phyloP scores from a whole-genome alignment of 2,113 vertebrate genomes.

The Procavia capensis region DNA sequence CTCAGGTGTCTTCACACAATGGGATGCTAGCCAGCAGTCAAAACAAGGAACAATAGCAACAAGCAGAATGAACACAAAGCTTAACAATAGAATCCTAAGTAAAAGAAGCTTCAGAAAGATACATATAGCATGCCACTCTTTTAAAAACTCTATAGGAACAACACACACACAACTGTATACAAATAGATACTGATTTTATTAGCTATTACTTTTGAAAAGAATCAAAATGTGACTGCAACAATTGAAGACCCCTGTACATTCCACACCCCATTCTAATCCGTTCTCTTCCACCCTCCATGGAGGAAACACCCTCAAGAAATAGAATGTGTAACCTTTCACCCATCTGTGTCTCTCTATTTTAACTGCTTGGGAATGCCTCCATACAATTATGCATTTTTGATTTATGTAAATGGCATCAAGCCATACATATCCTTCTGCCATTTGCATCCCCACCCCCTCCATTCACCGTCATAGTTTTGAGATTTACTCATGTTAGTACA shows the following conservation, averaged over 20 bases:
- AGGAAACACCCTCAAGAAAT: background rate
- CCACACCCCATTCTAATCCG: background rate
- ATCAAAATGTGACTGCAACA: background rate
- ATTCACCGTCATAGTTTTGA: background rate
- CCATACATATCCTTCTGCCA: background rate
- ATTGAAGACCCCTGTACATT: background rate
- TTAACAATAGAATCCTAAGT: too few relatives aligned
- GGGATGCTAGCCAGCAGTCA: background rate
- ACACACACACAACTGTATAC: fast-evolving
- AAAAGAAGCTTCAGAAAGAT: background rate
- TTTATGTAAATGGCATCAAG: background rate
- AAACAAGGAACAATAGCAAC: background rate
- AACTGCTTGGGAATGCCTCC: background rate
- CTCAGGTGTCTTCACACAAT: background rate
- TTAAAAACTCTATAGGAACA: background rate
- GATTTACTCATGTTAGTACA: background rate
- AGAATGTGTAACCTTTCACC: background rate
- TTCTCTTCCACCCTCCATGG: background rate
- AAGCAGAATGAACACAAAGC: background rate
- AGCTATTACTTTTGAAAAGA: background rate
- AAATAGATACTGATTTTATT: too few relatives aligned
- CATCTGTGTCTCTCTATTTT: background rate
- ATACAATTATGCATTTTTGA: background rate
- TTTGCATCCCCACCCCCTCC: background rate
- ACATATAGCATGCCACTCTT: background rate